phyloP scores from a whole-genome alignment of 2,113 vertebrate species.

The Pelvicachromis taeniatus region DNA sequence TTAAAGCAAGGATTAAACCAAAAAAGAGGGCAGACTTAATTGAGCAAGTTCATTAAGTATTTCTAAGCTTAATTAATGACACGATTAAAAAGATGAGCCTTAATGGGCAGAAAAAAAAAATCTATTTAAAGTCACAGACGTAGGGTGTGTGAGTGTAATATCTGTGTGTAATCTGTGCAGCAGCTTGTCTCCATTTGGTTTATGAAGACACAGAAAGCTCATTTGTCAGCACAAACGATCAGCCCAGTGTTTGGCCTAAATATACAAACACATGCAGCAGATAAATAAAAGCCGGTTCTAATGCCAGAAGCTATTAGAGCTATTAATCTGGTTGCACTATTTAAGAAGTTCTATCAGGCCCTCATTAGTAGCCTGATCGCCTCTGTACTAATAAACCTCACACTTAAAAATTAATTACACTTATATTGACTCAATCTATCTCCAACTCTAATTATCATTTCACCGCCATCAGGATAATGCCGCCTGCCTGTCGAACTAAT shows the following conservation, averaged over 20 bases:
- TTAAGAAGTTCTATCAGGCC: constrained; percentile 54
- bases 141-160: neutral
- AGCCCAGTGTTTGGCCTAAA: neutral
- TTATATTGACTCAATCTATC: constrained; percentile 70
- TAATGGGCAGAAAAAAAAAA: constrained; percentile 29
- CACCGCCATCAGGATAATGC: constrained; percentile 53
- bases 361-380: constrained; percentile 70
- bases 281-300: constrained; percentile 39
- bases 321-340: constrained; percentile 52
- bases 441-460: constrained; percentile 66
- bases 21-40: constrained; percentile 45
- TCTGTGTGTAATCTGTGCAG: neutral
- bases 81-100: constrained; percentile 47
- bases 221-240: constrained; percentile 26
- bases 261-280: constrained; percentile 32
- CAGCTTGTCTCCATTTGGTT: neutral
- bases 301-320: constrained; percentile 49
- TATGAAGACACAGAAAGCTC: neutral
- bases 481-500: constrained; percentile 44
- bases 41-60: constrained; percentile 56
- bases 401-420: constrained; percentile 71
- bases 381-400: constrained; percentile 70
- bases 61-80: constrained; percentile 54
- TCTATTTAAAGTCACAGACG: constrained; percentile 33
- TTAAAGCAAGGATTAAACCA: constrained; percentile 28